Conservation (phyloP, 2,797 vertebrate species). For the Onychomys torridus region DNA sequence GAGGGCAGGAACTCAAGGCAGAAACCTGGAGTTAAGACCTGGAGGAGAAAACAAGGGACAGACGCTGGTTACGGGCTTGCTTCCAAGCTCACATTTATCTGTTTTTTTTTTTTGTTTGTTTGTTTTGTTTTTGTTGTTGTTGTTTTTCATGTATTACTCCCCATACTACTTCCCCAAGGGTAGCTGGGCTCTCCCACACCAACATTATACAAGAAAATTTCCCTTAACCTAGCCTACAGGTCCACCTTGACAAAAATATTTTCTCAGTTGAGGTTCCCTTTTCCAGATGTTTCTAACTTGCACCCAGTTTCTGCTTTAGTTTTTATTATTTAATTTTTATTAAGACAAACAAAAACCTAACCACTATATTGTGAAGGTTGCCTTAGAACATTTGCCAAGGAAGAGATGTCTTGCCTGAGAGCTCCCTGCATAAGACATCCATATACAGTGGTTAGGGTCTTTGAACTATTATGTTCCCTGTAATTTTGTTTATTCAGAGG, state of each 20-base stretch:
- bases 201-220: not conserved
- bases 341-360: not conserved
- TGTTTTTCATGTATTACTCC: not conserved
- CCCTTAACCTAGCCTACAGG: not conserved
- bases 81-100: not conserved
- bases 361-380: not conserved
- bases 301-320: no score
- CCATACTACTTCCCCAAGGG: not conserved
- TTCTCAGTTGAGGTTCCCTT: not conserved
- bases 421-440: not conserved
- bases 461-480: not conserved
- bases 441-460: not conserved
- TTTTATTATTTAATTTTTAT: not conserved
- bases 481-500: not conserved
- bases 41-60: not conserved
- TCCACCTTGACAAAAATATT: no score
- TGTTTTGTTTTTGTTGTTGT: no score
- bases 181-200: no score
- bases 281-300: not conserved
- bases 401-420: not conserved
- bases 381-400: not conserved
- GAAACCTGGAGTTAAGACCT: not conserved
- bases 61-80: not conserved
- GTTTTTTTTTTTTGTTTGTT: no score
- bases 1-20: not conserved